phyloP scores from a whole-genome alignment of 1,140 invertebrate genomes.

The Chironomus tepperi region DNA sequence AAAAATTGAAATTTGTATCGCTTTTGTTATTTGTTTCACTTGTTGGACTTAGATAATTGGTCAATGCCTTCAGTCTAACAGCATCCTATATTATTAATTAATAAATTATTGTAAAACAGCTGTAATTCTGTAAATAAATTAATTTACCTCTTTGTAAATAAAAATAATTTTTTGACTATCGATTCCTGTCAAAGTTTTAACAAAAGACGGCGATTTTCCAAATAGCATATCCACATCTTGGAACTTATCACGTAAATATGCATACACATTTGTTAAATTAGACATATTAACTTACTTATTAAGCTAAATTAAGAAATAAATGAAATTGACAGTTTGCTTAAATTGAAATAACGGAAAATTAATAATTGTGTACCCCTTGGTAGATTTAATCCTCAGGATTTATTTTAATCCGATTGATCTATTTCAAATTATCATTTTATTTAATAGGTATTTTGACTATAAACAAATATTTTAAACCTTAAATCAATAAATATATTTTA shows the following conservation, averaged over 20 bases:
- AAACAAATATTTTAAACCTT: too few species aligned
- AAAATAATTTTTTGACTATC: background rate
- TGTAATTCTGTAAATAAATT: background rate
- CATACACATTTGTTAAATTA: background rate
- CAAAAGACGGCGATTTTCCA: background rate
- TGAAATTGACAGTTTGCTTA: background rate
- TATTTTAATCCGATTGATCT: too few species aligned
- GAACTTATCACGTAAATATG: background rate
- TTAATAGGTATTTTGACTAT: too few species aligned
- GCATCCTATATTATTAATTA: background rate
- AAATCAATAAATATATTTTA: too few species aligned
- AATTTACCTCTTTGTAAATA: background rate
- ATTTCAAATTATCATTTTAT: too few species aligned
- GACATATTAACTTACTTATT: background rate
- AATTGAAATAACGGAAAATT: background rate
- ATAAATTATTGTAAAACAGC: background rate
- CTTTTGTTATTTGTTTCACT: background rate
- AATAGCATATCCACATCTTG: background rate
- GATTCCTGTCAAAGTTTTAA: background rate
- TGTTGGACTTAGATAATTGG: background rate
- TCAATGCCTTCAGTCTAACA: background rate
- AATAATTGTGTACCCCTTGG: too few species aligned
- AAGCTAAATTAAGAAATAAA: background rate
- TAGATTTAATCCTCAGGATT: too few species aligned
- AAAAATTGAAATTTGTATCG: conserved; percentile 31